Conservation (phyloP, 2,888 invertebrate genomes). For the Phaonia tiefii region DNA sequence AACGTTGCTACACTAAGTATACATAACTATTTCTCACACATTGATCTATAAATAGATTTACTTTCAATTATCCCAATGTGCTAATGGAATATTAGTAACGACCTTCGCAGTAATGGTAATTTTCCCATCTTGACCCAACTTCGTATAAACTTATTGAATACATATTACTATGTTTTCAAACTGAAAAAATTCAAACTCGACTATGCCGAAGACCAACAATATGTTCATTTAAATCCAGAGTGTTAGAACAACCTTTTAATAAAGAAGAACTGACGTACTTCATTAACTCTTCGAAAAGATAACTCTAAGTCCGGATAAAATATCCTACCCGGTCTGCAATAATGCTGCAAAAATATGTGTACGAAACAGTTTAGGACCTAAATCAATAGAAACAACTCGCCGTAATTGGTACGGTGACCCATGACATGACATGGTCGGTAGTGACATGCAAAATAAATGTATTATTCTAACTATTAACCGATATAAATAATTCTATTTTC, state of each 20-base stretch:
- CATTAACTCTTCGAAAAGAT: background rate
- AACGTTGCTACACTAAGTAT: background rate
- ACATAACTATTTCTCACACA: background rate
- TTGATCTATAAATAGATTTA: constrained; percentile 1
- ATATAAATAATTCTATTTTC: too few relatives aligned
- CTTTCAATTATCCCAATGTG: constrained; percentile 9
- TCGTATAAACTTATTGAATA: too few relatives aligned
- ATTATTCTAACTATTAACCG: too few relatives aligned
- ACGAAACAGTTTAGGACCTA: too few relatives aligned
- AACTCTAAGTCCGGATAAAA: constrained; percentile 29
- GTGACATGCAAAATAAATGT: too few relatives aligned
- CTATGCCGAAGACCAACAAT: background rate
- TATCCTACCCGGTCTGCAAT: constrained; percentile 14
- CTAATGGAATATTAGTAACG: background rate
- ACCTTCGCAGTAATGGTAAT: constrained; percentile 25
- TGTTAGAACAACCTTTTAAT: too few relatives aligned
- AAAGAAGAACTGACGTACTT: background rate
- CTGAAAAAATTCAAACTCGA: background rate
- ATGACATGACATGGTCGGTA: too few relatives aligned
- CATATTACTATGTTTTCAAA: background rate
- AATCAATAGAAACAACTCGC: too few relatives aligned
- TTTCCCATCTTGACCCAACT: background rate
- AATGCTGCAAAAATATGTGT: background rate
- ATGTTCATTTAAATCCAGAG: background rate
- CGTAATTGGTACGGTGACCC: too few relatives aligned